A percentile compares a stretch with the other conserved stretches of the same genome.
Conservation (phyloP, 1,140 invertebrate species). For the Nebria ingens region DNA sequence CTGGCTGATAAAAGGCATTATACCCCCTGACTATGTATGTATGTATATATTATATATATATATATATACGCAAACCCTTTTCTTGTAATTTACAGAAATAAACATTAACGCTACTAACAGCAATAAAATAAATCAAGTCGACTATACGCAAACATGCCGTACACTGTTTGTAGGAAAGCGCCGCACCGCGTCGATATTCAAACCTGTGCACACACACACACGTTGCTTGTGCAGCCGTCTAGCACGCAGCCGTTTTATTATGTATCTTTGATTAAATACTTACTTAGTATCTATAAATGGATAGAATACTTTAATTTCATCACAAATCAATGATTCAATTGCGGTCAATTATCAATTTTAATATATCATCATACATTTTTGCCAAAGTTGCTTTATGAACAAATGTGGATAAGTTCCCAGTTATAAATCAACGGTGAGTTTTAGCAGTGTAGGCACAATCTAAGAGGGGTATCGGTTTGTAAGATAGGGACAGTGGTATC, state of each 20-base stretch:
- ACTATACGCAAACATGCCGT: constrained; percentile 22
- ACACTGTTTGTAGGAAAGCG: constrained; percentile 29
- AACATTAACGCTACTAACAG: constrained; percentile 36
- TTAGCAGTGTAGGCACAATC: background rate
- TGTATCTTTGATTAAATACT: too few species aligned
- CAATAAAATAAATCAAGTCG: constrained; percentile 35
- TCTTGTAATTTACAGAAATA: constrained; percentile 36
- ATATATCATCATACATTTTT: background rate
- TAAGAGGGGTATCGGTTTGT: background rate
- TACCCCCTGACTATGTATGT: too few species aligned
- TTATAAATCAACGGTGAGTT: background rate
- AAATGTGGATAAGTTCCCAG: background rate
- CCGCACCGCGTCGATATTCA: too few species aligned
- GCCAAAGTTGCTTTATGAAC: background rate
- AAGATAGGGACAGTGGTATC: background rate
- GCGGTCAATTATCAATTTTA: too few species aligned
- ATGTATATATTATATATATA: too few species aligned
- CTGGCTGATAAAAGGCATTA: constrained; percentile 4
- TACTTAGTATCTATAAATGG: too few species aligned
- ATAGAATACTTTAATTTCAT: background rate
- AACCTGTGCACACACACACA: too few species aligned
- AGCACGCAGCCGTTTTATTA: too few species aligned
- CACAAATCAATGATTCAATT: background rate
- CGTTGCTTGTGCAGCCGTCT: too few species aligned
- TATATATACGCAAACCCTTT: constrained; percentile 32